Base-by-base conservation (phyloP, 1,140 invertebrate genomes). In the Sogatella furcifera region DNA sequence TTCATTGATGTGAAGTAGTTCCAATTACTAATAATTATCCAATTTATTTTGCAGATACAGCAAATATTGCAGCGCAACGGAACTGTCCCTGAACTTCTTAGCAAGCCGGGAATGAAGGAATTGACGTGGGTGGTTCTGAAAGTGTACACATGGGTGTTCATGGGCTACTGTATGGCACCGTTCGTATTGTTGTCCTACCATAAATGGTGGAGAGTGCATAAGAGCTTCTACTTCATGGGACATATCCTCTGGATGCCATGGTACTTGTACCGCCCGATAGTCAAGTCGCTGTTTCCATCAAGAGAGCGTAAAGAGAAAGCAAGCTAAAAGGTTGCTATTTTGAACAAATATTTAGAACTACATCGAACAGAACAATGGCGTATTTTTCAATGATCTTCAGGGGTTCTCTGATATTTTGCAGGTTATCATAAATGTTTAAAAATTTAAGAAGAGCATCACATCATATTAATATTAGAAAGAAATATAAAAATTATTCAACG, bases 111-210 rank as follows among this genome's bases (percentile, higher is more conserved):
- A 21, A 56, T 77, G 21, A 68, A 69, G 34, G 66, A 70, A 24
- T 55, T 78, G 2, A 62, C 72, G 10, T 74, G 72, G 70, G 60
- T 85, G 0, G 21, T 90, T 1, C 71, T 89, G 2, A 92, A 90
- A 72, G 65, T 84, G 0, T 90, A 92, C 65, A 84, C 90, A 0
- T 78, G 87, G 11, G 76, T 90, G 13, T 89, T 88, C 64, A 88
- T 95, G 80, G 90, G 91, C 11, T 96, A 90, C 77, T 86, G 87
- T 68, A 73, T 95, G 11, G 73, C 85, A 6, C 83, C 90, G 0
- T 95, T 97, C 69, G 81, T 81, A 24, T 76, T 91, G 1, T 79
- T 95, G 21, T 83, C 83, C 5, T 86, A 74, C 59, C 63, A 79
- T 1, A 80, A 77, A 58, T 91, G 85, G 76, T 80, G 77, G 66